Evolutionary conservation across 2,113 vertebrate species (phyloP), one percentile per base, ranked within the genome.

Genomic region (Pygoscelis antarcticus): DNA sequence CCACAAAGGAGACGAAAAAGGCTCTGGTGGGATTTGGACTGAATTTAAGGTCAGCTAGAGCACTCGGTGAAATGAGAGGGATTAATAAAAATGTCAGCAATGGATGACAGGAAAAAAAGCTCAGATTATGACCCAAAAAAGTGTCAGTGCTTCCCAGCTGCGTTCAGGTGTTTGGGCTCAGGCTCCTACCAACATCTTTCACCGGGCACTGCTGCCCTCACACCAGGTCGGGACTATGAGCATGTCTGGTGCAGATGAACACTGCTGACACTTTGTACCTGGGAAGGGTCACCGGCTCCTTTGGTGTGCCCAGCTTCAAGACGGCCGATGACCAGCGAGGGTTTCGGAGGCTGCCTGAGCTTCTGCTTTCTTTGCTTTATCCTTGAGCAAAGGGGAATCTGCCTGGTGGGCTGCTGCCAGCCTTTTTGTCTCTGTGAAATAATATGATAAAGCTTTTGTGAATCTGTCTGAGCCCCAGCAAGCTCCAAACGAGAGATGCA

Each of bases 291-390:
- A 30, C 12, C 0, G 4, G 3, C 11, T 68, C 15, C 60, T 79
- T 58, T 0, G 0, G 9, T 22, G n/a, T 69, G 47, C 23, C 34
- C 55, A 47, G 25, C 9, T 61, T 61, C 0, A 4, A 82, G 30
- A 15, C 0, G 3, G 29, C 15, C 0, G 3, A 27, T 65, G 66
- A 42, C 8, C 0, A 0, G 16, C 52, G n/a, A 77, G 32, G 11
- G 22, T 58, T 75, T 34, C 0, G 1, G 36, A 64, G 44, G 55
- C 58, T 62, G 36, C 34, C 26, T 0, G 9, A 58, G 44, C 34
- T 21, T 57, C 8, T 58, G 7, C 49, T 79, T 7, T 38, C 61
- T 70, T 87, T 34, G 14, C 11, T 79, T 44, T 4, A 0, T 79
- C 29, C 60, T 29, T 1, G 1, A 52, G 29, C 42, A 52, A 74